Percentiles rank a stretch among this genome's conserved stretches.
phyloP scores from a whole-genome alignment of 1,140 invertebrate species.

The Sesamia nonagrioides region DNA sequence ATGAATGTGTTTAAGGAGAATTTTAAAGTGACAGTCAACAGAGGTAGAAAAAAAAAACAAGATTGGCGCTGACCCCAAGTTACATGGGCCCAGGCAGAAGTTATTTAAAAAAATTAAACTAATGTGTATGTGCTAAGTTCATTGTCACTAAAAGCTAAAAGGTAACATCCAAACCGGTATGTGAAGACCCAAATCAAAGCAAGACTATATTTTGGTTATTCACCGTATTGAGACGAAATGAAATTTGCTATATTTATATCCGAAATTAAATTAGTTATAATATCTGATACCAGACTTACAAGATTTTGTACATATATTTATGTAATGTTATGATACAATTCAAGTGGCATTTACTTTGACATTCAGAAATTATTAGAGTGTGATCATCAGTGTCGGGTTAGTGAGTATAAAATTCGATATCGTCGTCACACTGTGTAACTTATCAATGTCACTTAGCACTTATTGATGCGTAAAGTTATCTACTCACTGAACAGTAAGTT shows the following conservation, averaged over 20 bases:
- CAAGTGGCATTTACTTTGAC: background rate
- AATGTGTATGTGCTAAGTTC: background rate
- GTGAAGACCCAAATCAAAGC: background rate
- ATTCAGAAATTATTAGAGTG: slow-evolving; percentile 39
- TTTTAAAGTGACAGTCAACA: no score
- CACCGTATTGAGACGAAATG: no score
- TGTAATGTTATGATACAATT: no score
- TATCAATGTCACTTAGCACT: slow-evolving; percentile 19
- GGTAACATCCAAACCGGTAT: background rate
- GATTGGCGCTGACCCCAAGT: no score
- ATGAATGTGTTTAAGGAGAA: no score
- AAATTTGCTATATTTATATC: background rate
- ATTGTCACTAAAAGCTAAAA: background rate
- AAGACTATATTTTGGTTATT: background rate
- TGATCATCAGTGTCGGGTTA: slow-evolving; percentile 1
- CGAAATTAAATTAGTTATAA: background rate
- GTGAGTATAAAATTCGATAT: background rate
- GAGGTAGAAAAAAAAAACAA: no score
- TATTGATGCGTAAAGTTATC: background rate
- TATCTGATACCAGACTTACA: background rate
- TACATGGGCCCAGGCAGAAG: no score
- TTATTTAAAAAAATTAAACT: background rate
- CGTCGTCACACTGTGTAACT: slow-evolving; percentile 17
- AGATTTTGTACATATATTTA: no score
- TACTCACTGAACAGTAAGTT: background rate